Percentiles rank a stretch among this genome's conserved stretches.
phyloP scores from a whole-genome alignment of 2,888 invertebrate genomes.

The Nowickia ferox region DNA sequence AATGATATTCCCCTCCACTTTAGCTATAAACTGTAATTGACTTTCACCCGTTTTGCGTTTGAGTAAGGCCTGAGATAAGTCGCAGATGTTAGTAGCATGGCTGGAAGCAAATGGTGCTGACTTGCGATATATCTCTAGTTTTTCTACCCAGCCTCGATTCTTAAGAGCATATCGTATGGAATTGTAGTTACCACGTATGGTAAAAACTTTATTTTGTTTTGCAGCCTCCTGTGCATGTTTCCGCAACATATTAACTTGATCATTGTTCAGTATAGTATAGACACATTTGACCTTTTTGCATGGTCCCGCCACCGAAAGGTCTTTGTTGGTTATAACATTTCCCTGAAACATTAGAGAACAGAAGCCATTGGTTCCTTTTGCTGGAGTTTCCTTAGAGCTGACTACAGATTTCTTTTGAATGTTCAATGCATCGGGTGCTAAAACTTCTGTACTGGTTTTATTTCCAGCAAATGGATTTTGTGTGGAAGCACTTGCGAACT shows the following conservation, averaged over 20 bases:
- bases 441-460: constrained; percentile 44
- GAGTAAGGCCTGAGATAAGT: constrained; percentile 81
- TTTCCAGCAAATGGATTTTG: neutral
- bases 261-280: constrained; percentile 82
- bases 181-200: constrained; percentile 89
- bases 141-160: constrained; percentile 88
- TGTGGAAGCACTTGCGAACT: neutral
- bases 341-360: constrained; percentile 38
- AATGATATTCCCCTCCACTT: constrained; percentile 88
- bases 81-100: constrained; percentile 81
- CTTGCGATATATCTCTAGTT: constrained; percentile 82
- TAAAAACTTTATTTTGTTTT: constrained; percentile 87
- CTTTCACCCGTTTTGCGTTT: constrained; percentile 82
- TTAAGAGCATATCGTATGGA: constrained; percentile 88
- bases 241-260: constrained; percentile 87
- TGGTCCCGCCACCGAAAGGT: constrained; percentile 42
- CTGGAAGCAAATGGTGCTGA: constrained; percentile 76
- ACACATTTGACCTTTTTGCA: constrained; percentile 56
- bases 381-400: constrained; percentile 40
- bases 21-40: constrained; percentile 85
- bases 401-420: constrained; percentile 44
- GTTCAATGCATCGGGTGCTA: constrained; percentile 52
- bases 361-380: constrained; percentile 39
- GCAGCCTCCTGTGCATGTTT: constrained; percentile 87
- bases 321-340: constrained; percentile 59